phyloP scores from a whole-genome alignment of 2,888 invertebrate species.

The Agrochola lota region DNA sequence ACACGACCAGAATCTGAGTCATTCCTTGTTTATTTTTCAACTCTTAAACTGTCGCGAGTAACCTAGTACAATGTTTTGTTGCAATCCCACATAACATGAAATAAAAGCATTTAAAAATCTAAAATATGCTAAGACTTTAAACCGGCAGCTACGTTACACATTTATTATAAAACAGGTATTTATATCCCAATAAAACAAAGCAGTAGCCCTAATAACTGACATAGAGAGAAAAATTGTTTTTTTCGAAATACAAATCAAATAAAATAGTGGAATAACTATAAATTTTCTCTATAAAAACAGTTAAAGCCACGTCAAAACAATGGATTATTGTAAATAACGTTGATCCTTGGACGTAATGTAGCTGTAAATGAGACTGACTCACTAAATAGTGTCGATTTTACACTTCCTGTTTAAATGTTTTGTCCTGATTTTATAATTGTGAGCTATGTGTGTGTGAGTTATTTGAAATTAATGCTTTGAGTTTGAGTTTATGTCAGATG shows the following conservation, averaged over 20 bases:
- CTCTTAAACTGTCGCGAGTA: neutral
- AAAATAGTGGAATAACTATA: slow-evolving; percentile 40
- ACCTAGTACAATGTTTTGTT: slow-evolving; percentile 22
- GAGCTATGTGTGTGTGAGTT: too few relatives aligned
- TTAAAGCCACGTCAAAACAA: slow-evolving; percentile 57
- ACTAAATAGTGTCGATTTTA: slow-evolving; percentile 36
- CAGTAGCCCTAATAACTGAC: slow-evolving; percentile 44
- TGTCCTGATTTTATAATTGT: slow-evolving; percentile 13
- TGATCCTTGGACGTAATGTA: slow-evolving; percentile 31
- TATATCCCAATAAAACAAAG: slow-evolving; percentile 56
- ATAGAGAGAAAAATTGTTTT: slow-evolving; percentile 27
- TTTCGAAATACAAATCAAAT: slow-evolving; percentile 43
- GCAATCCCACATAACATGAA: slow-evolving; percentile 17
- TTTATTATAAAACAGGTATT: slow-evolving; percentile 58
- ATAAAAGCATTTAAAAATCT: slow-evolving; percentile 28
- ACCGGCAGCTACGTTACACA: slow-evolving; percentile 29
- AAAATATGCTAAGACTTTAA: slow-evolving; percentile 42
- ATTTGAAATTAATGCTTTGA: too few relatives aligned
- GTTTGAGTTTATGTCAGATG: too few relatives aligned
- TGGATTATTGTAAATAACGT: slow-evolving; percentile 54
- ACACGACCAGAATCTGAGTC: neutral
- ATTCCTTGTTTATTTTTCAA: neutral
- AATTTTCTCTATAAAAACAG: slow-evolving; percentile 47
- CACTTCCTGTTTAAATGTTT: slow-evolving; percentile 23
- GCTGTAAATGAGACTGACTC: slow-evolving; percentile 31